These are phyloP conservation scores for Trichonephila clavipes DNA, from an alignment of 1,140 invertebrate species.

Conservation along the genomic window DNA sequence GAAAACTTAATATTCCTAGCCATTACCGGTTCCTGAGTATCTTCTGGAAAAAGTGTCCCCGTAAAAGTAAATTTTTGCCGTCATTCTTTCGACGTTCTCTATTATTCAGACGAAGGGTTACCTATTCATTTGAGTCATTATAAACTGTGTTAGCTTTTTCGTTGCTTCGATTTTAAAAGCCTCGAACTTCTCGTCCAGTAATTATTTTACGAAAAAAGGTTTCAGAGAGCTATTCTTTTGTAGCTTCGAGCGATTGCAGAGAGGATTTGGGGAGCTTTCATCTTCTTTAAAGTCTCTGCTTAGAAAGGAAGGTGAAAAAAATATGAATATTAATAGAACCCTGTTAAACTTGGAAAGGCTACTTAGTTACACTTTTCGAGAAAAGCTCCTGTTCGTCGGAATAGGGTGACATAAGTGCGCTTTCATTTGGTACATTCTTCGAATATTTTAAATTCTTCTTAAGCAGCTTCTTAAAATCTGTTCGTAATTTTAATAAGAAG, in stretches of 20 bases:
- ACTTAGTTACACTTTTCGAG: conserved; percentile 24
- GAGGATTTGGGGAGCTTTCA: conserved; percentile 46
- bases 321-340: conserved; percentile 33
- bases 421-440: not conserved
- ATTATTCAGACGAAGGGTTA: conserved; percentile 56
- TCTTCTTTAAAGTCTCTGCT: not conserved
- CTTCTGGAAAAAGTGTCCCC: conserved; percentile 45
- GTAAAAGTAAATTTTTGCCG: conserved; percentile 54
- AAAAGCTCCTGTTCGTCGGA: not conserved
- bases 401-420: not conserved
- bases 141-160: conserved; percentile 67
- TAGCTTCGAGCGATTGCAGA: conserved; percentile 34
- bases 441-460: not conserved
- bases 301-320: not conserved
- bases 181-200: conserved; percentile 58
- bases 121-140: conserved; percentile 70
- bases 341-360: conserved; percentile 14
- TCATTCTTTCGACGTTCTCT: conserved; percentile 48
- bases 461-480: not conserved
- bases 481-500: not conserved
- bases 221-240: conserved; percentile 28
- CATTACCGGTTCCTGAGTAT: conserved; percentile 56
- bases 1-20: conserved; percentile 67
- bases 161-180: conserved; percentile 63
- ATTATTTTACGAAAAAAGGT: conserved; percentile 60